Evolutionary conservation across 2,113 vertebrate species (phyloP), one percentile per base, ranked within the genome.

Genomic region (Pelodiscus sinensis): DNA sequence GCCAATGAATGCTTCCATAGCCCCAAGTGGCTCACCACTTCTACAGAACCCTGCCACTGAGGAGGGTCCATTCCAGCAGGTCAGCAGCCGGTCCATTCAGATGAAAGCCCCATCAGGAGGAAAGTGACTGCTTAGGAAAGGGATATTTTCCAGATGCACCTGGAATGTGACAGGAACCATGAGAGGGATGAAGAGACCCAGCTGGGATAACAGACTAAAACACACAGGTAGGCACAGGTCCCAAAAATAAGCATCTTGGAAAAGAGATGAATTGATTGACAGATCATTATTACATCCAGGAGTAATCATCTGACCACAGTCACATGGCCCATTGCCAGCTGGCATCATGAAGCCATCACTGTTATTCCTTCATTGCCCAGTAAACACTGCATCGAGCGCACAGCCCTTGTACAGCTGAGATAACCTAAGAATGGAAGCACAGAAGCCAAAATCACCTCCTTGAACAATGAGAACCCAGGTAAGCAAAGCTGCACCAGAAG

Each of bases 361-460:
- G 82, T 85, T 96, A 95, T 94, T 91, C 86, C 50, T 94, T 95
- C 89, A 58, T 94, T 91, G 88, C 87, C 83, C 0, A 16, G 95
- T 79, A 90, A 88, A 95, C 90, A 92, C 44, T 0, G 2, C 81
- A 91, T 94, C 87, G 95, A 96, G 93, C 94, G 96, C 93, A 94
- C 86, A 86, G 84, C n/a, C 87, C 92, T 96, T 96, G 88, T 96
- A 94, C 90, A 38, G 55, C 27, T 93, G 87, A 93, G 77, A 96
- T 87, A 87, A 93, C 44, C 8, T 44, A 94, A 96, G 87, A 96
- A 97, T 93, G 91, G 95, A 79, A 90, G 82, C 92, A 81, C 27
- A 94, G 82, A 93, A 68, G 96, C 94, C 92, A 96, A 94, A 97
- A 96, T 83, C 93, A 96, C 95, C 94, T 96, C 94, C 95, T 95